phyloP scores from a whole-genome alignment of 2,888 invertebrate species.

The Blera fallax region DNA sequence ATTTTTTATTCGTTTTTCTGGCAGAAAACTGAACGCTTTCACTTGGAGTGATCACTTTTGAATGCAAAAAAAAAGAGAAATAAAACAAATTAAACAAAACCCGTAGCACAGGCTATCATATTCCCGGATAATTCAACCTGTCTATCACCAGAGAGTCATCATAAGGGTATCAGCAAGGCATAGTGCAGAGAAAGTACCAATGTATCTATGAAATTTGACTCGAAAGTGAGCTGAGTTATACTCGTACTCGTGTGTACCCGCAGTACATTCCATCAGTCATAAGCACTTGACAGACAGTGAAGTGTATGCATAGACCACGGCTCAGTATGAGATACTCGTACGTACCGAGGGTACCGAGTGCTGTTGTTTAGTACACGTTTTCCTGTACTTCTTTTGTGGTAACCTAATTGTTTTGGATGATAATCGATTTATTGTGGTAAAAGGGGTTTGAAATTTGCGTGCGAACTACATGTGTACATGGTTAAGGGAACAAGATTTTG shows the following conservation, averaged over 20 bases:
- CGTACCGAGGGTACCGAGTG: too few relatives aligned
- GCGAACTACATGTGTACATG: background rate
- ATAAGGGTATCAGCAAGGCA: slow-evolving; percentile 42
- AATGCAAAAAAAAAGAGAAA: background rate
- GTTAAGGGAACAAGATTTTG: background rate
- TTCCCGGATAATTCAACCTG: slow-evolving; percentile 52
- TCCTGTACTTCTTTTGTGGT: slow-evolving; percentile 6
- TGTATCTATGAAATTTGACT: slow-evolving; percentile 49
- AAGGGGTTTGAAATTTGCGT: slow-evolving; percentile 2
- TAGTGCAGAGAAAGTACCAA: slow-evolving; percentile 47
- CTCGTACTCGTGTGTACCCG: slow-evolving; percentile 1
- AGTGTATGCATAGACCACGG: background rate
- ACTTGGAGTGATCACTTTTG: background rate
- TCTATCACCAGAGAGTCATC: slow-evolving; percentile 59
- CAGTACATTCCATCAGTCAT: slow-evolving; percentile 23
- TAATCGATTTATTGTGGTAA: slow-evolving; percentile 47
- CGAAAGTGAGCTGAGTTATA: slow-evolving; percentile 21
- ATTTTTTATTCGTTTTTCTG: background rate
- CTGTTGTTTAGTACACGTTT: background rate
- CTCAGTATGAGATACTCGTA: too few relatives aligned
- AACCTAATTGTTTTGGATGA: slow-evolving; percentile 38
- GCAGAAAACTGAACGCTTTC: slow-evolving; percentile 10
- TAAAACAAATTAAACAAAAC: too few relatives aligned
- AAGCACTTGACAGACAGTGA: slow-evolving; percentile 39
- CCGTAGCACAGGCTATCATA: background rate